Conservation (phyloP, 1,140 invertebrate genomes). For the Anoplolepis gracilipes region DNA sequence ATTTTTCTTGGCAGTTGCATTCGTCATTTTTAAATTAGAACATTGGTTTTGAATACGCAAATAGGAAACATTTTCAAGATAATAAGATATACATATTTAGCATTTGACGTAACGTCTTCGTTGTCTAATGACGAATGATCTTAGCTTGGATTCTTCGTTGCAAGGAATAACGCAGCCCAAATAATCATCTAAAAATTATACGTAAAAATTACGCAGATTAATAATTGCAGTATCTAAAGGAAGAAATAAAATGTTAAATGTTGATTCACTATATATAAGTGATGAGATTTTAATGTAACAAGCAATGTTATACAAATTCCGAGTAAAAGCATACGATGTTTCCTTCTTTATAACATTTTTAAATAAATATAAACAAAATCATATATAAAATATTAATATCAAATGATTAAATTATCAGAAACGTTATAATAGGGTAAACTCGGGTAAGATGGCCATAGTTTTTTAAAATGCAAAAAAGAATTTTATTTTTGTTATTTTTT, state of each 20-base stretch:
- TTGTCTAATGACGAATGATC: neutral
- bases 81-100: neutral
- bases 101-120: neutral
- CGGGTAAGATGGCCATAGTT: no score
- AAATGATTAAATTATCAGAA: constrained; percentile 9
- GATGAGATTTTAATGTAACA: neutral
- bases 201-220: neutral
- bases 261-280: neutral
- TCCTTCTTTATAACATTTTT: neutral
- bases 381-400: constrained; percentile 10
- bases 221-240: neutral
- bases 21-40: neutral
- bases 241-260: neutral
- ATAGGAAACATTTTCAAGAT: neutral
- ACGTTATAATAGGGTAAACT: no score
- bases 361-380: neutral
- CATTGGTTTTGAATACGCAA: neutral
- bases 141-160: neutral
- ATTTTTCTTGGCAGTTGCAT: neutral
- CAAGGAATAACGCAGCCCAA: neutral
- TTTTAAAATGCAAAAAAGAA: no score
- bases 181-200: neutral
- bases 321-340: neutral
- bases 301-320: neutral
- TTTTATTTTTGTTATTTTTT: no score